phyloP scores from a whole-genome alignment of 2,888 invertebrate genomes.

The Philhelius pedissequus region DNA sequence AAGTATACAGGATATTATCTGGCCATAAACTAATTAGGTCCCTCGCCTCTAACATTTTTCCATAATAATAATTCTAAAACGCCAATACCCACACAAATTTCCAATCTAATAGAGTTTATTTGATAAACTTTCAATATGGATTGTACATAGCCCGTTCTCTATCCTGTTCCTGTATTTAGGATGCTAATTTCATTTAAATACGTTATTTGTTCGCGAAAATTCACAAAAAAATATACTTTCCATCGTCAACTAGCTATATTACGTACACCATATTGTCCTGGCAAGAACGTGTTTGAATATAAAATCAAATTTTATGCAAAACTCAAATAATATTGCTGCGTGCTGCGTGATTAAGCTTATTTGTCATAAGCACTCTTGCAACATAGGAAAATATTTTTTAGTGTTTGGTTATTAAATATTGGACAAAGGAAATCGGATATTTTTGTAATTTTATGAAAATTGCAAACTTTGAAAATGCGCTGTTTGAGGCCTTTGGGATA shows the following conservation, averaged over 20 bases:
- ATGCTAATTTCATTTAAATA: constrained; percentile 9
- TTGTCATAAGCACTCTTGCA: constrained; percentile 13
- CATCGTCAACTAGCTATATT: not conserved
- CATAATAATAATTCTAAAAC: not conserved
- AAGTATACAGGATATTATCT: constrained; percentile 27
- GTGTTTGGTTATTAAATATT: not conserved
- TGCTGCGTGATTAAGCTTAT: constrained; percentile 20
- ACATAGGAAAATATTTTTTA: not conserved
- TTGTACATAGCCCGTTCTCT: not conserved
- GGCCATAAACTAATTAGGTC: constrained; percentile 26
- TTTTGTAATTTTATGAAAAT: constrained; percentile 40
- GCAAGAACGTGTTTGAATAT: constrained; percentile 7
- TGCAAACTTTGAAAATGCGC: constrained; percentile 9
- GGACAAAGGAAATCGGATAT: constrained; percentile 6
- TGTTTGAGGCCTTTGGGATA: not conserved
- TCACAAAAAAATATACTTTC: not conserved
- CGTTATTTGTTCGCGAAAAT: not conserved
- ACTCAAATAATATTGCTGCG: constrained; percentile 43
- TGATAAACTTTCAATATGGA: constrained; percentile 16
- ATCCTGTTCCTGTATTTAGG: not conserved
- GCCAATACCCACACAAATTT: not conserved
- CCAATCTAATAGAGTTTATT: constrained; percentile 40
- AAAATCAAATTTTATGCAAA: constrained; percentile 50
- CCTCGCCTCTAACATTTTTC: not conserved
- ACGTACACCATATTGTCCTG: not conserved